Percentiles rank a stretch among this genome's conserved stretches.
phyloP scores from a whole-genome alignment of 2,797 vertebrate species.

The Lutjanus campechanus region DNA sequence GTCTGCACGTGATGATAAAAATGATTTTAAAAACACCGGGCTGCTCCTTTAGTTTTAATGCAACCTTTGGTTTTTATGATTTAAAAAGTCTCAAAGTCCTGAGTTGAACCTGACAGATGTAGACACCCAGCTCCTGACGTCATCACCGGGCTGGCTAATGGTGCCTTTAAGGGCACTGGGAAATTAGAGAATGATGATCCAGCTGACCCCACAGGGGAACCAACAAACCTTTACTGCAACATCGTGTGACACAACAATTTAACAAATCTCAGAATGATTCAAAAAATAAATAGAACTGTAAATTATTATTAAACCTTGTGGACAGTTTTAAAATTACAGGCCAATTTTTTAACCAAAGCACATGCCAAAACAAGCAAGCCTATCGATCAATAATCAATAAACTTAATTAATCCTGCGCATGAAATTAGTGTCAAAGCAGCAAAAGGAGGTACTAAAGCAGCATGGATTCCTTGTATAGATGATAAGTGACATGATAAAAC shows the following conservation, averaged over 20 bases:
- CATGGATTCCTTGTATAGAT: too few species aligned
- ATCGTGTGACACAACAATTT: neutral
- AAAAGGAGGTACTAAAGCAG: neutral
- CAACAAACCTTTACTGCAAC: neutral
- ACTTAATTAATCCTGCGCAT: neutral
- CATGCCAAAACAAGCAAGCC: too few species aligned
- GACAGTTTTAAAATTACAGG: neutral
- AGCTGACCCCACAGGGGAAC: neutral
- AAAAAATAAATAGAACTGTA: neutral
- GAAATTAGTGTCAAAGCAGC: neutral
- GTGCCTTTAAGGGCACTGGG: conserved; percentile 46
- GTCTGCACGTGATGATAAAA: neutral
- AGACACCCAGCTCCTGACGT: conserved; percentile 58
- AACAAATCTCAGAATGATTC: neutral
- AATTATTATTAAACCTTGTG: neutral
- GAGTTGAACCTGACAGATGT: conserved; percentile 41
- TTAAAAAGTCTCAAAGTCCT: conserved; percentile 14
- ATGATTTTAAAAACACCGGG: too few species aligned
- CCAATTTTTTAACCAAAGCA: neutral
- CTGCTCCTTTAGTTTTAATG: neutral
- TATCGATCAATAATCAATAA: too few species aligned
- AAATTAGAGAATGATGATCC: neutral
- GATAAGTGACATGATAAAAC: too few species aligned
- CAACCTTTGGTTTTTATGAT: neutral
- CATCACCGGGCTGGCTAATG: conserved; percentile 43